Conservation (phyloP, 2,888 invertebrate genomes). For the Sesamia inferens region DNA sequence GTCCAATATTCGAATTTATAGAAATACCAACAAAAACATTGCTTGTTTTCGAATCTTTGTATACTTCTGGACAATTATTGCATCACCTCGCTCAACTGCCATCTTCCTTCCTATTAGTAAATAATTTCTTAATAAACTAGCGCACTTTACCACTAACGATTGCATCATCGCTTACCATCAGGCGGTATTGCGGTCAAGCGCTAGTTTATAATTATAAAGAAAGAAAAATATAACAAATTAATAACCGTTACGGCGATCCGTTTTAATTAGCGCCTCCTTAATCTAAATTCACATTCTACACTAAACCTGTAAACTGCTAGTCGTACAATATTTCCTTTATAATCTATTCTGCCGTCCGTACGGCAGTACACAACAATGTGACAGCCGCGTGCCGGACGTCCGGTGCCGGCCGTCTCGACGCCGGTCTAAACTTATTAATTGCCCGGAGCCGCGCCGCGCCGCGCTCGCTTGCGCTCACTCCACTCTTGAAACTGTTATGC, state of each 20-base stretch:
- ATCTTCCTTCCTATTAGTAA: no score
- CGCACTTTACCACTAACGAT: no score
- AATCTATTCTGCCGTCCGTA: slow-evolving; percentile 68
- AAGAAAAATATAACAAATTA: not conserved
- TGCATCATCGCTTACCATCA: no score
- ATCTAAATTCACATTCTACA: slow-evolving; percentile 3
- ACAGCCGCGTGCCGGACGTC: slow-evolving; percentile 81
- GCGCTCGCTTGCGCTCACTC: slow-evolving; percentile 71
- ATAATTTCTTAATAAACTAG: no score
- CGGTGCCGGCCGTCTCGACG: slow-evolving; percentile 73
- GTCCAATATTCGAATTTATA: not conserved
- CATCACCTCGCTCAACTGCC: no score
- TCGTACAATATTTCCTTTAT: slow-evolving; percentile 45
- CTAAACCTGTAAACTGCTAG: slow-evolving; percentile 28
- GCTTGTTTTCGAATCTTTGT: no score
- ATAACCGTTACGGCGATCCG: not conserved
- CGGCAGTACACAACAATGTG: slow-evolving; percentile 67
- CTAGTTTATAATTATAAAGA: no score
- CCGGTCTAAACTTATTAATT: slow-evolving; percentile 86
- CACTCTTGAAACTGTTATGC: slow-evolving; percentile 66
- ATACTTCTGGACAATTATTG: no score
- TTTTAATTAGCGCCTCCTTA: not conserved
- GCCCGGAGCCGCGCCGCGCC: slow-evolving; percentile 74
- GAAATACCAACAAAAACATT: not conserved
- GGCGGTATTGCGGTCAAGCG: no score